Evolutionary conservation across 2,888 invertebrate genomes (phyloP).

Genomic region (Keiferia lycopersicella): DNA sequence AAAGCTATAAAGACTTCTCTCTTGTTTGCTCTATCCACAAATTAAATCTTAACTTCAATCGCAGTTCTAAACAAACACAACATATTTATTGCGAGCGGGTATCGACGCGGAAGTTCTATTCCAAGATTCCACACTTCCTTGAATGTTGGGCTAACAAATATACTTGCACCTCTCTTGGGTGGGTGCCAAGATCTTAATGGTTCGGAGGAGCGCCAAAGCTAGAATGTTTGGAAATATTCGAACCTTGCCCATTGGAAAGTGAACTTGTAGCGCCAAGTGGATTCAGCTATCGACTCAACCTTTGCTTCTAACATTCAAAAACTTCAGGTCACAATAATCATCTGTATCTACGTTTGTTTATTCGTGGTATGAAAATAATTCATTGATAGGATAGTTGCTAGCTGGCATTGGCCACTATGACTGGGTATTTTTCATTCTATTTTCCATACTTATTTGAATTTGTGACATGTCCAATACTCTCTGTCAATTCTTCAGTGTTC

Average conservation of each 20-base stretch:
- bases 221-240: constrained; percentile 62
- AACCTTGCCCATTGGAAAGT: constrained; percentile 57
- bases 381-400: too few species aligned
- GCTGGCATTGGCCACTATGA: too few species aligned
- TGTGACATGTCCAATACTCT: too few species aligned
- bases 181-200: constrained; percentile 74
- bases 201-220: constrained; percentile 67
- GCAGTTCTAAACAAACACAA: constrained; percentile 31
- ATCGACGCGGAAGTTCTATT: constrained; percentile 69
- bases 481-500: too few species aligned
- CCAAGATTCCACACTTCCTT: constrained; percentile 75
- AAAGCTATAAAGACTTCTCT: constrained; percentile 3
- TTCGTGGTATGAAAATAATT: too few species aligned
- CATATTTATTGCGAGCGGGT: constrained; percentile 41
- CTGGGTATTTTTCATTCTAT: too few species aligned
- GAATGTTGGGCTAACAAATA: constrained; percentile 77
- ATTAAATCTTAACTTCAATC: constrained; percentile 19
- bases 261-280: constrained; percentile 63
- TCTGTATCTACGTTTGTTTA: background rate
- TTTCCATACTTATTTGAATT: too few species aligned
- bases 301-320: constrained; percentile 41
- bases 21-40: constrained; percentile 10
- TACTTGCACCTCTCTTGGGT: constrained; percentile 73
- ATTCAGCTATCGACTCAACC: constrained; percentile 66
- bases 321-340: too few species aligned